Evolutionary conservation across 2,797 vertebrate genomes (phyloP), one percentile per base, ranked within the genome.

Genomic region (Coracias cyanogaster): DNA sequence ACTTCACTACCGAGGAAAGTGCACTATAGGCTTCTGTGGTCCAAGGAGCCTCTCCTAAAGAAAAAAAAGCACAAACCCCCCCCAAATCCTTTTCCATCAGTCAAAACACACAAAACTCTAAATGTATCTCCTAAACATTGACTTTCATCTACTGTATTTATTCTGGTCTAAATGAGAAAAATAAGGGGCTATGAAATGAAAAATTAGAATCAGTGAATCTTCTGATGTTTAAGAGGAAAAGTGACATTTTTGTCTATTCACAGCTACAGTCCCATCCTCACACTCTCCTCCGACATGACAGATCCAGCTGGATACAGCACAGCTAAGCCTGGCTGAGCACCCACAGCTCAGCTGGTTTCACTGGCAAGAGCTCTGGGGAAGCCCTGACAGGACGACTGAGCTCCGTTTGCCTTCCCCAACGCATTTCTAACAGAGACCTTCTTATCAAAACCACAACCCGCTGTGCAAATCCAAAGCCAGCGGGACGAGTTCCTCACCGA

Each of bases 1-100:
- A 99, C 9, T 98, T 99, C 64, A 99, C 99, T 5, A 99, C 99
- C 0, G 98, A 97, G 19, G 99, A 99, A 72, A 99, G 98, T 6
- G 99, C 98, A 0, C 97, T 89, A 73, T 99, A 99, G 2, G 99
- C 99, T 4, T 99, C 98, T 0, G 90, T 78, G 11, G 99, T 98
- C 99, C 99, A 99, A 4, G 96, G 69, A 33, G 99, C 98, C 11
- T 98, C 98, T 57, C 99, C 99, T 99, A 51, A 11, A 21, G 10
- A 7, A 51, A 7, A 31, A n/a, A 33, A 20, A 49, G 45, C n/a
- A 25, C 4, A n/a, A 22, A 29, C n/a, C 26, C 15, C 33, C 6
- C 12, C 9, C 7, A 8, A 1, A 0, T 2, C 10, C 8, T 55
- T 60, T 33, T 39, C 15, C 62, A 31, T 80, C 54, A 20, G 46